Evolutionary conservation across 1,140 invertebrate genomes (phyloP).

Genomic region (Drosophila lacteicornis): DNA sequence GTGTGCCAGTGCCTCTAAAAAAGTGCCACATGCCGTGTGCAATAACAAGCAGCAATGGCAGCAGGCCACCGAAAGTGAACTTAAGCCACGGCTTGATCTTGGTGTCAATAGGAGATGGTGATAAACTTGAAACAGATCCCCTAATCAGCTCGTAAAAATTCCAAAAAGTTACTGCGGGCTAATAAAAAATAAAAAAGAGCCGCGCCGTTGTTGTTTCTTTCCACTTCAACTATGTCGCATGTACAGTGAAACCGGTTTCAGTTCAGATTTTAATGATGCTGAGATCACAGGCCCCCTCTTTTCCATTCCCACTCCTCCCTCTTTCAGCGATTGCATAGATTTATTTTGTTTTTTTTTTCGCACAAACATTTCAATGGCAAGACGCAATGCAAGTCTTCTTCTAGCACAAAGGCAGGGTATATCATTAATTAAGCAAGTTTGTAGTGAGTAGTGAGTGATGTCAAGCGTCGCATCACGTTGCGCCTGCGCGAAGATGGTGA

Average conservation of each 20-base stretch:
- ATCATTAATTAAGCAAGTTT: conserved; percentile 58
- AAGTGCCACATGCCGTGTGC: conserved; percentile 33
- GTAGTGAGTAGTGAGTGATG: conserved; percentile 44
- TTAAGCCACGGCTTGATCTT: neutral
- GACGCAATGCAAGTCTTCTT: conserved; percentile 57
- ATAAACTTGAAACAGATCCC: conserved; percentile 16
- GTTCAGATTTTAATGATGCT: conserved; percentile 64
- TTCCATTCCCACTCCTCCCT: neutral
- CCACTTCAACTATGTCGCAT: conserved; percentile 65
- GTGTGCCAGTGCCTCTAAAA: conserved; percentile 27
- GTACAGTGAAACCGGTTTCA: conserved; percentile 68
- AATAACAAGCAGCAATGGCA: conserved; percentile 13
- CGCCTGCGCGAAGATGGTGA: conserved; percentile 61
- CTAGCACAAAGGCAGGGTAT: conserved; percentile 54
- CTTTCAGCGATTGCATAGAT: conserved; percentile 30
- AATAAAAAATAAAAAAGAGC: conserved; percentile 34
- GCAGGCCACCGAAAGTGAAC: conserved; percentile 55
- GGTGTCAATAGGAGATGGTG: conserved; percentile 19
- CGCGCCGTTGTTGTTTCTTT: conserved; percentile 47
- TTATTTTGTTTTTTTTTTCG: conserved; percentile 51
- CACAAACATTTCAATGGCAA: conserved; percentile 61
- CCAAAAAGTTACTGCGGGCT: conserved; percentile 46
- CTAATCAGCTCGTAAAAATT: conserved; percentile 49
- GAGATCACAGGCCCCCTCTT: conserved; percentile 34
- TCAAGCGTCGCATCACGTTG: conserved; percentile 61